A percentile compares a stretch with the other conserved stretches of the same genome.
Conservation (phyloP, 1,140 invertebrate species). For the Diploscapter pachys region DNA sequence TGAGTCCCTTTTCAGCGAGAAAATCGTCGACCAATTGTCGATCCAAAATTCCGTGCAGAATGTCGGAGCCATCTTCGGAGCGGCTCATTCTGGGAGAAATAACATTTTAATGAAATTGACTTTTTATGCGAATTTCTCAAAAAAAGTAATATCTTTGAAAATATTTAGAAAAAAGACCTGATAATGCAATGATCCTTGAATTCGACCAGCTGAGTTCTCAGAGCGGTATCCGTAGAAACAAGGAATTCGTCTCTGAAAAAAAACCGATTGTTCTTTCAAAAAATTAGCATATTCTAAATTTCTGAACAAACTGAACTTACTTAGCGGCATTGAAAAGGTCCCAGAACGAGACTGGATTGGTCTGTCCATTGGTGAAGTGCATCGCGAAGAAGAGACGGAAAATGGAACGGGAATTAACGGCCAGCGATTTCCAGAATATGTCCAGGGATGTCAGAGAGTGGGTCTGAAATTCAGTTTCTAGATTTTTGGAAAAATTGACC, state of each 20-base stretch:
- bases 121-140: too few species aligned
- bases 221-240: conserved; percentile 15
- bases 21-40: too few species aligned
- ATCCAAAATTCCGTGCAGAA: too few species aligned
- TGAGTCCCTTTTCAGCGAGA: too few species aligned
- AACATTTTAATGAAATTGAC: too few species aligned
- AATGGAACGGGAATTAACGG: conserved; percentile 8
- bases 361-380: neutral
- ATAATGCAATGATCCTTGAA: conserved; percentile 21
- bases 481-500: too few species aligned
- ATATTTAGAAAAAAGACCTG: neutral
- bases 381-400: conserved; percentile 15
- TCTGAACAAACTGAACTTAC: neutral
- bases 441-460: conserved; percentile 15
- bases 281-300: neutral
- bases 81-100: too few species aligned
- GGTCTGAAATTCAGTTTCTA: too few species aligned
- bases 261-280: neutral
- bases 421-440: conserved; percentile 17
- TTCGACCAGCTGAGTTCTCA: conserved; percentile 19
- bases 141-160: too few species aligned
- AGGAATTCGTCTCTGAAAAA: conserved; percentile 17
- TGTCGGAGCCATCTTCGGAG: too few species aligned
- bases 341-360: conserved; percentile 17
- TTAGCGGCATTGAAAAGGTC: conserved; percentile 20